Conservation (phyloP, 2,797 vertebrate species). For the Anguilla pacifica region DNA sequence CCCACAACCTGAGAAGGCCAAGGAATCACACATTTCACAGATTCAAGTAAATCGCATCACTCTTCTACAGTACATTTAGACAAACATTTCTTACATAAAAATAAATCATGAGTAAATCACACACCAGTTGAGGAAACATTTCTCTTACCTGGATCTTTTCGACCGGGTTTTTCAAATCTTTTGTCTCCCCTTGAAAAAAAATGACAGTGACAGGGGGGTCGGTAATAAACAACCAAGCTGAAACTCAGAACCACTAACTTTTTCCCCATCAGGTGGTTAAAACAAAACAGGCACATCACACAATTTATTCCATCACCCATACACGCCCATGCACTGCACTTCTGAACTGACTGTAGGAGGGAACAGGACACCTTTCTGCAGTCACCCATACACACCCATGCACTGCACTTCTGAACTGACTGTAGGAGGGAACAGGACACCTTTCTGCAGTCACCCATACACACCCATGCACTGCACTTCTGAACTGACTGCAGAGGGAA, state of each 20-base stretch:
- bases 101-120: not conserved
- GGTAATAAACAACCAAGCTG: not conserved
- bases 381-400: not conserved
- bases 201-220: not conserved
- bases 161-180: constrained; percentile 97
- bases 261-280: not conserved
- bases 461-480: not conserved
- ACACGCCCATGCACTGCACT: not conserved
- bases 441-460: not conserved
- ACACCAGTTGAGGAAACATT: not conserved
- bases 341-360: not conserved
- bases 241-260: not conserved
- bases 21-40: not conserved
- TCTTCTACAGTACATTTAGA: too few species aligned
- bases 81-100: not conserved
- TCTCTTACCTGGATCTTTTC: constrained; percentile 95
- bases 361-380: not conserved
- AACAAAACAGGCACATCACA: not conserved
- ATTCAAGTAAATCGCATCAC: not conserved
- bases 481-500: not conserved
- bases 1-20: not conserved
- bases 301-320: not conserved
- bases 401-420: not conserved
- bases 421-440: not conserved
- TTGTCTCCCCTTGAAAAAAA: constrained; percentile 84